Evolutionary conservation across 2,113 vertebrate species (phyloP).

Genomic region (Vidua chalybeata): DNA sequence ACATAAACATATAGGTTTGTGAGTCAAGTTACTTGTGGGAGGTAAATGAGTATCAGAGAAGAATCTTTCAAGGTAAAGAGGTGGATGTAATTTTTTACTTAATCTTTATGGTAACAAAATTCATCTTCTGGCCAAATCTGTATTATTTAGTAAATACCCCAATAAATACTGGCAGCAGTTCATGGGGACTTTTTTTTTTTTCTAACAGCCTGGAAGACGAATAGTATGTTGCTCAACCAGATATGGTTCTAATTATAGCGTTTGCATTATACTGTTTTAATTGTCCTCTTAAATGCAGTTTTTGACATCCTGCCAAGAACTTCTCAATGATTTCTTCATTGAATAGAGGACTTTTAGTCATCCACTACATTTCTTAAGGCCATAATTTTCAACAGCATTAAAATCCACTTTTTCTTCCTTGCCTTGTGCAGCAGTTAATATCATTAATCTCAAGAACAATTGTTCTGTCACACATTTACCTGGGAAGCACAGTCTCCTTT

Average conservation of each 20-base stretch:
- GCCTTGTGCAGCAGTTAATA: slow-evolving; percentile 43
- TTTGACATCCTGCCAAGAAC: slow-evolving; percentile 74
- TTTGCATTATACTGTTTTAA: slow-evolving; percentile 76
- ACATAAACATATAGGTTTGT: background rate
- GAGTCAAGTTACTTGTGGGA: background rate
- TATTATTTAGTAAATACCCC: slow-evolving; percentile 43
- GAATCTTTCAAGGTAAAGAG: slow-evolving; percentile 14
- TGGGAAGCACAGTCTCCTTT: background rate
- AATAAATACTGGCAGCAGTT: slow-evolving; percentile 60
- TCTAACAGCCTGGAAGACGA: slow-evolving; percentile 65
- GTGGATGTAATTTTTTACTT: slow-evolving; percentile 36
- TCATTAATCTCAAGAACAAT: slow-evolving; percentile 47
- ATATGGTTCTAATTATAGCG: slow-evolving; percentile 80
- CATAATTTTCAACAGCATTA: slow-evolving; percentile 67
- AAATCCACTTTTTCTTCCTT: slow-evolving; percentile 54
- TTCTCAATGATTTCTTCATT: slow-evolving; percentile 75
- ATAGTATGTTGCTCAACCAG: slow-evolving; percentile 64
- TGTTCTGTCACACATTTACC: slow-evolving; percentile 44
- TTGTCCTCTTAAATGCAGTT: slow-evolving; percentile 76
- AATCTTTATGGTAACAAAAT: slow-evolving; percentile 41
- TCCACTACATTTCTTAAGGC: slow-evolving; percentile 63
- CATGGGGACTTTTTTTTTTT: slow-evolving; percentile 35
- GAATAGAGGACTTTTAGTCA: slow-evolving; percentile 69
- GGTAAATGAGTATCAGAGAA: slow-evolving; percentile 14
- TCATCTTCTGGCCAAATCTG: slow-evolving; percentile 24